Conservation (phyloP, 2,797 vertebrate genomes). For the Onychomys arenicola region DNA sequence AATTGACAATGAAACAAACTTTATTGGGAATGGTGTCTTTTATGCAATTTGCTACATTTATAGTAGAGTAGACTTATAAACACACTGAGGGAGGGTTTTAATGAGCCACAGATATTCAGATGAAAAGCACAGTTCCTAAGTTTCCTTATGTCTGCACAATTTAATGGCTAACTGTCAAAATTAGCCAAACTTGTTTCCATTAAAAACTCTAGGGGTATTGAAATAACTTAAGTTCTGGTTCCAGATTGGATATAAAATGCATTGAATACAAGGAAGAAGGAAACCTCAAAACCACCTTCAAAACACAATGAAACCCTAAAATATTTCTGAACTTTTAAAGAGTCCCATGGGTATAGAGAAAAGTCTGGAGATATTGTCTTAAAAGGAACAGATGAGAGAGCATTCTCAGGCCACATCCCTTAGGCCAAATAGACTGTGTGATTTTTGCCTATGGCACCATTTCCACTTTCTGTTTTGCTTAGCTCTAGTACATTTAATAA, state of each 20-base stretch:
- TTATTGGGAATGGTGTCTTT: background rate
- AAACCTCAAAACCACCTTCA: constrained; percentile 80
- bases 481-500: constrained; percentile 68
- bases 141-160: constrained; percentile 63
- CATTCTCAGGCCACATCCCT: constrained; percentile 27
- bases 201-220: constrained; percentile 69
- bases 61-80: background rate
- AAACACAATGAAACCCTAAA: constrained; percentile 72
- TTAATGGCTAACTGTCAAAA: constrained; percentile 69
- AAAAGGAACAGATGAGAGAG: constrained; percentile 47
- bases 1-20: background rate
- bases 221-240: constrained; percentile 74
- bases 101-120: background rate
- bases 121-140: constrained; percentile 7
- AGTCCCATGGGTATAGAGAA: constrained; percentile 13
- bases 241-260: constrained; percentile 70
- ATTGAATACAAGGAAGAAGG: constrained; percentile 61
- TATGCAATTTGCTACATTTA: constrained; percentile 14
- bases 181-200: constrained; percentile 66
- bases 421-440: constrained; percentile 32
- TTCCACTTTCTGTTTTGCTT: constrained; percentile 65
- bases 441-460: constrained; percentile 23
- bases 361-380: constrained; percentile 53
- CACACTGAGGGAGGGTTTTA: background rate
- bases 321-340: constrained; percentile 73